These are phyloP conservation scores for Sesia apiformis DNA, from an alignment of 2,888 invertebrate species.

Conservation along the genomic window DNA sequence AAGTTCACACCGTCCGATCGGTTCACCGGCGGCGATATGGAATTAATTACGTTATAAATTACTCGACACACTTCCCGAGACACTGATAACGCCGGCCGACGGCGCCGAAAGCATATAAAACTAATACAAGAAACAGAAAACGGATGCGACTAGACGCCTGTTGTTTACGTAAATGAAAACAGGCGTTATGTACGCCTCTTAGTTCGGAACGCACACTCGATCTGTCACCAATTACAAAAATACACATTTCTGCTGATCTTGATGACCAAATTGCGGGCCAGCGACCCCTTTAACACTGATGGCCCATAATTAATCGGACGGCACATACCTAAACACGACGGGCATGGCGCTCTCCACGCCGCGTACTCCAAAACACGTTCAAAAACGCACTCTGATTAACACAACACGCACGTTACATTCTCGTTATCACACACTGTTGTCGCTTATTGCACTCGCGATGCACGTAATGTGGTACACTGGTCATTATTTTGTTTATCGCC, in stretches of 20 bases:
- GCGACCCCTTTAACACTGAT: constrained; percentile 56
- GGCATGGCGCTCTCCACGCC: constrained; percentile 61
- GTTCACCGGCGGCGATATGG: constrained; percentile 49
- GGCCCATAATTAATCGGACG: constrained; percentile 63
- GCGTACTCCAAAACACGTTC: constrained; percentile 59
- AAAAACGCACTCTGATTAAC: constrained; percentile 55
- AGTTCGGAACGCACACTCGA: constrained; percentile 3
- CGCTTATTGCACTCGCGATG: constrained; percentile 66
- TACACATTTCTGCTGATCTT: constrained; percentile 29
- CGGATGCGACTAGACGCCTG: constrained; percentile 26
- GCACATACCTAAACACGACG: constrained; percentile 69
- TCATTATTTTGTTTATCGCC: constrained; percentile 71
- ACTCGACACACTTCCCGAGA: constrained; percentile 57
- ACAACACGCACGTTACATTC: constrained; percentile 68
- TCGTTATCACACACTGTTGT: constrained; percentile 69
- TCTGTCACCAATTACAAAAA: constrained; percentile 48
- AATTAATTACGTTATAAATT: constrained; percentile 68
- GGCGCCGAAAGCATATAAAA: constrained; percentile 48
- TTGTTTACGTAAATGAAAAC: neutral
- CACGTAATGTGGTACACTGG: constrained; percentile 60
- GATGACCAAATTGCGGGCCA: constrained; percentile 55
- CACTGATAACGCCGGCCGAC: constrained; percentile 47
- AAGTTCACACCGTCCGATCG: constrained; percentile 29
- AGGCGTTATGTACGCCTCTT: neutral
- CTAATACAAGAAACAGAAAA: constrained; percentile 17